Percentiles rank a stretch among this genome's conserved stretches.
Conservation (phyloP, 2,113 vertebrate species). For the Lophotis ruficrista region DNA sequence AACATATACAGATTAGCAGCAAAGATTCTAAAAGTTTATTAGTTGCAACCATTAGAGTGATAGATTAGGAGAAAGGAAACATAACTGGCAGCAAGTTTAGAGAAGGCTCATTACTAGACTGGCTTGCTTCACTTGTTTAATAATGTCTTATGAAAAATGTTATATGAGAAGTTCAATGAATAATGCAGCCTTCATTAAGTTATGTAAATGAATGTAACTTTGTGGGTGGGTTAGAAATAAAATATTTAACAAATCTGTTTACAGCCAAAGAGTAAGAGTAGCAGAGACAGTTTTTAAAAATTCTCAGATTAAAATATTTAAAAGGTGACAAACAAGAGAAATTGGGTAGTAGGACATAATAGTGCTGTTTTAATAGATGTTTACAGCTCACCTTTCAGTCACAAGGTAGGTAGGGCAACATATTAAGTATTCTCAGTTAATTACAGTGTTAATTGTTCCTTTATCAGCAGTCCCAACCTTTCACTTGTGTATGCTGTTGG, state of each 20-base stretch:
- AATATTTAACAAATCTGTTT: slow-evolving; percentile 64
- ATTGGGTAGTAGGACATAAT: not conserved
- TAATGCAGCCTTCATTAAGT: slow-evolving; percentile 65
- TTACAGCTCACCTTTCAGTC: not conserved
- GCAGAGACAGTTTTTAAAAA: slow-evolving; percentile 41
- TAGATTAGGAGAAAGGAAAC: slow-evolving; percentile 66
- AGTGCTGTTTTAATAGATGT: not conserved
- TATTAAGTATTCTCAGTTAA: not conserved
- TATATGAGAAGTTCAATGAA: slow-evolving; percentile 63
- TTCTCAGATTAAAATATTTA: slow-evolving; percentile 49
- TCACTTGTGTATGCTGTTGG: not conserved
- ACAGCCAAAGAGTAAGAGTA: slow-evolving; percentile 1
- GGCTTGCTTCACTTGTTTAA: slow-evolving; percentile 49
- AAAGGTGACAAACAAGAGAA: slow-evolving; percentile 10
- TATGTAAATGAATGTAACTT: slow-evolving; percentile 61
- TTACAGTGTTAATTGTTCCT: not conserved
- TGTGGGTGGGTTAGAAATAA: slow-evolving; percentile 57
- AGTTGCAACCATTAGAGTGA: slow-evolving; percentile 64
- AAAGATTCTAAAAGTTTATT: slow-evolving; percentile 54
- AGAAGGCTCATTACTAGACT: slow-evolving; percentile 53
- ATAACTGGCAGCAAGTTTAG: slow-evolving; percentile 66
- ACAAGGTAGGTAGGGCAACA: not conserved
- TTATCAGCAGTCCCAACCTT: not conserved
- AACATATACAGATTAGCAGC: slow-evolving; percentile 55
- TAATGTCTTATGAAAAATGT: slow-evolving; percentile 57